phyloP scores from a whole-genome alignment of 1,140 invertebrate species.

The Calliopsis andreniformis region DNA sequence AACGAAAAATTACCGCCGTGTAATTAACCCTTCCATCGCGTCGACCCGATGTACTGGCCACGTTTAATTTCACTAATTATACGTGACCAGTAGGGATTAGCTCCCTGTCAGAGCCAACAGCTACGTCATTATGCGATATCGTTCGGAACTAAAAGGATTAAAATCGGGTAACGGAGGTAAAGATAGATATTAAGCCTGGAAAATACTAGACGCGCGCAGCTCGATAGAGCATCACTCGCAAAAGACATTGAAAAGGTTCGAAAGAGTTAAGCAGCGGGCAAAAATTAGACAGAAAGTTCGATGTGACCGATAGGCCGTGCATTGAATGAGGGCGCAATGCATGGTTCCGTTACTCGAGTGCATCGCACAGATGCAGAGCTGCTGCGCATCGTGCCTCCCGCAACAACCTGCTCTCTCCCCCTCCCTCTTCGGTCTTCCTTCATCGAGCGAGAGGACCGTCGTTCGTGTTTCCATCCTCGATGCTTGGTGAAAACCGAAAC shows the following conservation, averaged over 20 bases:
- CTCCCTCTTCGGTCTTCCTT: not conserved
- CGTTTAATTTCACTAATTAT: slow-evolving; percentile 57
- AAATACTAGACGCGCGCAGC: slow-evolving; percentile 25
- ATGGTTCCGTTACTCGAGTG: slow-evolving; percentile 42
- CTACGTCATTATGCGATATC: slow-evolving; percentile 46
- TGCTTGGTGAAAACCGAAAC: slow-evolving; percentile 58
- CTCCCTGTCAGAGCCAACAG: slow-evolving; percentile 45
- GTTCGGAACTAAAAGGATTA: slow-evolving; percentile 51
- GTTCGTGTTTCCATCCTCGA: slow-evolving; percentile 56
- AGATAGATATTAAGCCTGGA: slow-evolving; percentile 9
- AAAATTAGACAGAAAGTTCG: slow-evolving; percentile 48
- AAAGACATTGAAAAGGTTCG: slow-evolving; percentile 54
- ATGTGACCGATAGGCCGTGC: slow-evolving; percentile 29
- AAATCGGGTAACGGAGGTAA: slow-evolving; percentile 27
- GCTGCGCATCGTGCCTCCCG: slow-evolving; percentile 39
- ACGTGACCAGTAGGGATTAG: slow-evolving; percentile 47
- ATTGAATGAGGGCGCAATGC: slow-evolving; percentile 42
- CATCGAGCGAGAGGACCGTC: slow-evolving; percentile 5
- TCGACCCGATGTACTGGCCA: slow-evolving; percentile 21
- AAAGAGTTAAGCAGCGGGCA: slow-evolving; percentile 57
- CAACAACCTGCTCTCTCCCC: slow-evolving; percentile 28
- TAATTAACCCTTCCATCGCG: slow-evolving; percentile 41
- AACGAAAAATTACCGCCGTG: slow-evolving; percentile 46
- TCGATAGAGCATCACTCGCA: slow-evolving; percentile 17
- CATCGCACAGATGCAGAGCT: slow-evolving; percentile 35